Conservation (phyloP, 2,888 invertebrate genomes). For the Eilema caniola region DNA sequence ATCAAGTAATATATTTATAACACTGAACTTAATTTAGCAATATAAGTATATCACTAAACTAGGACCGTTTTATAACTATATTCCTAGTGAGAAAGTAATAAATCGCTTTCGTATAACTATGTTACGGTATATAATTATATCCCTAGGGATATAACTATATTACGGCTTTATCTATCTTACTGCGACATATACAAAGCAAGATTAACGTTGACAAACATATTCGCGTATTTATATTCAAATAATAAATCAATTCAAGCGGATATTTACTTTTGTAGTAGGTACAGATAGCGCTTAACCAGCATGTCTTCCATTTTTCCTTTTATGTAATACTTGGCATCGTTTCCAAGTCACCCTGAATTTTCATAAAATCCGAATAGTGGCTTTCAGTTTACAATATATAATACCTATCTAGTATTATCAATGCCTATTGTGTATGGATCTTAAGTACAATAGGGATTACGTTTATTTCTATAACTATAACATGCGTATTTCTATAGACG, state of each 20-base stretch:
- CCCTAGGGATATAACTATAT: no score
- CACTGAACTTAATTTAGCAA: no score
- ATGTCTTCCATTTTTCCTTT: slow-evolving; percentile 67
- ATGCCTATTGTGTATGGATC: slow-evolving; percentile 59
- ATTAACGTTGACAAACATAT: not conserved
- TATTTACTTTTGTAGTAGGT: slow-evolving; percentile 54
- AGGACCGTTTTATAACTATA: no score
- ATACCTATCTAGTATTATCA: slow-evolving; percentile 47
- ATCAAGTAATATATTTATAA: no score
- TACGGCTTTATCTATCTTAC: no score
- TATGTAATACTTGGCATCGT: slow-evolving; percentile 78
- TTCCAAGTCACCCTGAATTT: slow-evolving; percentile 62
- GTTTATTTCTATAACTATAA: not conserved
- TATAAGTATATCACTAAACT: no score
- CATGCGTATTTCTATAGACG: slow-evolving; percentile 5
- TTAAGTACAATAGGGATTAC: slow-evolving; percentile 20
- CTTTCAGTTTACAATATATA: slow-evolving; percentile 70
- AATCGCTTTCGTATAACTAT: no score
- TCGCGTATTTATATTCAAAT: not conserved
- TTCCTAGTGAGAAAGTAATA: no score
- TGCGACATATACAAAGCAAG: not conserved
- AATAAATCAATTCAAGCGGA: slow-evolving; percentile 28
- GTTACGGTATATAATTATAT: no score
- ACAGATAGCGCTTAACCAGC: slow-evolving; percentile 67
- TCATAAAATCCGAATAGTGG: slow-evolving; percentile 67